A percentile compares a stretch with the other conserved stretches of the same genome.
Evolutionary conservation across 2,113 vertebrate genomes (phyloP).

Genomic region (Rana temporaria): DNA sequence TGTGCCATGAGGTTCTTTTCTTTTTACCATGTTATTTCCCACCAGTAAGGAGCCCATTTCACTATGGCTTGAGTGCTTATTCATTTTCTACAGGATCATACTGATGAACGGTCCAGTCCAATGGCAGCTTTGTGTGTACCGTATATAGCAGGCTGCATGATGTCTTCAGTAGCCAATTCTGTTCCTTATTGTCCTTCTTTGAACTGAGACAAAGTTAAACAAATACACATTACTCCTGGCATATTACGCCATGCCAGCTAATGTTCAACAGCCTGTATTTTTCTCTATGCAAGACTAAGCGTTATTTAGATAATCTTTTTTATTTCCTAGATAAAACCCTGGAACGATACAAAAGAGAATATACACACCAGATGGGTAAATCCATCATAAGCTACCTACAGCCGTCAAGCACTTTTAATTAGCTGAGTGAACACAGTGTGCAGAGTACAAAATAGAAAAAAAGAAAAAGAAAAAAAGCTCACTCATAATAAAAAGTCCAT

Average conservation of each 20-base stretch:
- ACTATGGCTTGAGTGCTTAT: no score
- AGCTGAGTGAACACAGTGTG: constrained; percentile 98
- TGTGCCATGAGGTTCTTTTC: no score
- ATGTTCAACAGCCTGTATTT: not conserved
- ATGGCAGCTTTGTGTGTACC: no score
- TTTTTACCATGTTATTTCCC: no score
- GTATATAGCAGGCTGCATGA: no score
- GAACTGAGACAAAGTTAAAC: no score
- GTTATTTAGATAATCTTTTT: constrained; percentile 80
- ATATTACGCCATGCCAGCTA: not conserved
- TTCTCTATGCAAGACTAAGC: constrained; percentile 59
- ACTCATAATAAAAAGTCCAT: constrained; percentile 97
- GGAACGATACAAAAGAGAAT: constrained; percentile 77
- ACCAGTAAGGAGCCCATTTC: no score
- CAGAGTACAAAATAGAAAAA: constrained; percentile 80
- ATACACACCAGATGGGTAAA: constrained; percentile 92
- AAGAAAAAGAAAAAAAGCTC: constrained; percentile 82
- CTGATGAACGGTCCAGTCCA: no score
- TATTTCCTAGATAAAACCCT: constrained; percentile 79
- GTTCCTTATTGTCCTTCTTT: no score
- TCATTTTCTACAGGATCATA: no score
- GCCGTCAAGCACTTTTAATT: constrained; percentile 95
- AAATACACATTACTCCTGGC: not conserved
- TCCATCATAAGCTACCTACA: constrained; percentile 84
- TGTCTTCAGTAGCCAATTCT: no score